Base-by-base conservation (phyloP, 2,113 vertebrate genomes). In the Asarcornis scutulata region DNA sequence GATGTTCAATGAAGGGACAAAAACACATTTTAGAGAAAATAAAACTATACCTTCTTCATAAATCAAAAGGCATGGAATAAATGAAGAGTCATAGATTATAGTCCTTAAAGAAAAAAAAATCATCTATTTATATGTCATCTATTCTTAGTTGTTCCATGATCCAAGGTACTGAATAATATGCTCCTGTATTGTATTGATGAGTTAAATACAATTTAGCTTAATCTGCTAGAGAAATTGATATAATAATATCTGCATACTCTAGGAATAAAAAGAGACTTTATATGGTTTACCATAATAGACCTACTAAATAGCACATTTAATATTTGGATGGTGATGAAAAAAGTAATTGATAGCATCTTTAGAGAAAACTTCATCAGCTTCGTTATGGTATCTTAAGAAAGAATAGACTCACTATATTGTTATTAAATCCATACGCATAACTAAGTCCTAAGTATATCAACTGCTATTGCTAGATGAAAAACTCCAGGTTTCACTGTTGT, bases 161-260 rank as follows among this genome's bases (percentile, higher is more conserved):
- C 22, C 32, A n/a, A 12, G 40, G 12, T 50, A 88, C 52, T 67
- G 44, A 83, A 80, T 36, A 36, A 36, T 36, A 7, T 36, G 69
- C 77, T 74, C 22, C 31, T 83, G 13, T 11, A 63, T 78, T 67
- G 29, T 83, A n/a, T 59, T 23, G 8, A 86, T 74, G 88, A 74
- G 44, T 9, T 67, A 93, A 97, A 94, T 58, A 73, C 9, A 81
- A 32, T 79, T 84, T 69, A 78, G n/a, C 53, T 91, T 83, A 83
- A 96, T 88, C 34, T 89, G 29, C 26, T 80, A 52, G 53, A 83
- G 50, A 83, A 95, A 91, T 88, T 13, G 88, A 40, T 91, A 34
- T 82, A 86, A 59, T 67, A 74, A 56, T 60, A 83, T 9, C 50
- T 91, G 31, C 0, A 0, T 75, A 89, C 11, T 48, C 3, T 62